phyloP scores from a whole-genome alignment of 2,797 vertebrate species.

The Sardinella longiceps region DNA sequence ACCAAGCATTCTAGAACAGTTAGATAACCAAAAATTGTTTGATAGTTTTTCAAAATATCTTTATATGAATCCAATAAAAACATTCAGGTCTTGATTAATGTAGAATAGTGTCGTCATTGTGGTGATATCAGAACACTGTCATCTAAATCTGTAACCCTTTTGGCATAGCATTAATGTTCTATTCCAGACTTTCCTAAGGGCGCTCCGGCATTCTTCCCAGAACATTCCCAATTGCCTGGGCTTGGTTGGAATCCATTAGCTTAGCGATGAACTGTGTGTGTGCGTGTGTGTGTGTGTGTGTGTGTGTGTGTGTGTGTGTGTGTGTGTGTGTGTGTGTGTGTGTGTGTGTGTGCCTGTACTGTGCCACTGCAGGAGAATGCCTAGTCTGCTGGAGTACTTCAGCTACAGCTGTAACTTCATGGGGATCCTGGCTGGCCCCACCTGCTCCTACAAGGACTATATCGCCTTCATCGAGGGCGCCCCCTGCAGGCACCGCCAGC shows the following conservation, averaged over 20 bases:
- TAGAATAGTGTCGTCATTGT: background rate
- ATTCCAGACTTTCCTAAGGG: background rate
- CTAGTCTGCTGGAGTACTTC: constrained; percentile 91
- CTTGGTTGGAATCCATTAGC: background rate
- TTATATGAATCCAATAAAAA: too few relatives aligned
- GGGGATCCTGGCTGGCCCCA: constrained; percentile 92
- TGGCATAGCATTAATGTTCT: background rate
- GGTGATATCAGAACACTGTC: background rate
- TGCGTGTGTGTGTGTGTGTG: background rate
- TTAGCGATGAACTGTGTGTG: too few relatives aligned
- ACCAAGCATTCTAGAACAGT: too few relatives aligned
- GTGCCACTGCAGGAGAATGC: constrained; percentile 81
- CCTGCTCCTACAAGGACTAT: constrained; percentile 96
- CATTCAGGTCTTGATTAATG: background rate
- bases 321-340: background rate
- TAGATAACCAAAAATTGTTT: too few relatives aligned
- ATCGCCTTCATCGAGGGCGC: constrained; percentile 92
- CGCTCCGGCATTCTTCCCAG: background rate
- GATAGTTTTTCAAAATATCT: too few relatives aligned
- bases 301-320: background rate
- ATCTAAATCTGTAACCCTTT: background rate
- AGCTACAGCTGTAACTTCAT: constrained; percentile 98
- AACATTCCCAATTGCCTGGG: background rate
- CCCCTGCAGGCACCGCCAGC: constrained; percentile 75
- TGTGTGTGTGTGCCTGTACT: background rate